Conservation (phyloP, 2,113 vertebrate species). For the Euleptes europaea region DNA sequence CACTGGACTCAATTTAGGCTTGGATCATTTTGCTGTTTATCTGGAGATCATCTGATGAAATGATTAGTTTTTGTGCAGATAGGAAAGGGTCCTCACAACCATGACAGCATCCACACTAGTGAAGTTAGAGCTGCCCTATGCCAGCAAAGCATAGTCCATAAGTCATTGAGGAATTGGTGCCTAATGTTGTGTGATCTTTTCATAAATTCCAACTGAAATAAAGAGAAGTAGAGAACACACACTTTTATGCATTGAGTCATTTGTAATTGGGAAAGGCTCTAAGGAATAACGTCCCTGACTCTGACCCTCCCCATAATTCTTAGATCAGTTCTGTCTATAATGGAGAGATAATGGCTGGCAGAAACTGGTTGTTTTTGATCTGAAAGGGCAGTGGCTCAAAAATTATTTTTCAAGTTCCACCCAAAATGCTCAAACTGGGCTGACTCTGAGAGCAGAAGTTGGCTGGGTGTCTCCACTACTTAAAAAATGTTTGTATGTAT, state of each 20-base stretch:
- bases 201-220: neutral
- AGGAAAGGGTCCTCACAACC: too few relatives aligned
- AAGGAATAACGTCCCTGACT: slow-evolving; percentile 1
- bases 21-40: neutral
- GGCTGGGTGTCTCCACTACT: slow-evolving; percentile 56
- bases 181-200: neutral
- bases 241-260: neutral
- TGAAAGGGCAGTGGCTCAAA: slow-evolving; percentile 44
- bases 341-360: slow-evolving; percentile 43
- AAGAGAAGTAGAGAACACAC: neutral
- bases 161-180: neutral
- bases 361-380: slow-evolving; percentile 40
- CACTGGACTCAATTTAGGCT: neutral
- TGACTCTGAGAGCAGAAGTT: slow-evolving; percentile 51
- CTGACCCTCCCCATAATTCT: neutral
- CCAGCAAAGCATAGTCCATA: neutral
- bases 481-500: slow-evolving; percentile 62
- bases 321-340: slow-evolving; percentile 26
- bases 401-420: slow-evolving; percentile 44
- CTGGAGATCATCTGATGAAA: neutral
- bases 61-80: neutral
- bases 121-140: neutral
- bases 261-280: neutral
- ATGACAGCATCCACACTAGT: neutral
- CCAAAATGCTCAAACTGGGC: slow-evolving; percentile 60